These are phyloP conservation scores for Drosophila trapezifrons DNA, from an alignment of 1,140 invertebrate species.

Conservation along the genomic window DNA sequence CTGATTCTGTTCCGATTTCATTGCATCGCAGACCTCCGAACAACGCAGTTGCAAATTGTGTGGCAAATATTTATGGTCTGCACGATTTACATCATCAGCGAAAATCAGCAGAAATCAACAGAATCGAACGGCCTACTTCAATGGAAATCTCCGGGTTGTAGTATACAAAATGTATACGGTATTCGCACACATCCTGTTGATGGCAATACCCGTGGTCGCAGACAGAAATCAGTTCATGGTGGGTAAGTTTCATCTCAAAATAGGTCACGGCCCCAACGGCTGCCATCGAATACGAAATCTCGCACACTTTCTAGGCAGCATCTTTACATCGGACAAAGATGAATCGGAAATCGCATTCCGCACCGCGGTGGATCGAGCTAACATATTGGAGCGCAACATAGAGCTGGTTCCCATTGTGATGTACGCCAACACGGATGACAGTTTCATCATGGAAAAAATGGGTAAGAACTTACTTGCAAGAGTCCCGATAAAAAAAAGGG, in stretches of 20 bases:
- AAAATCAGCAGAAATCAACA: slow-evolving; percentile 4
- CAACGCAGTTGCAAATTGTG: slow-evolving; percentile 48
- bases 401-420: slow-evolving; percentile 78
- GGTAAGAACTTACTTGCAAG: slow-evolving; percentile 55
- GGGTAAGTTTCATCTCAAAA: slow-evolving; percentile 62
- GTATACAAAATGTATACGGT: slow-evolving; percentile 43
- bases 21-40: slow-evolving; percentile 55
- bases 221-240: slow-evolving; percentile 68
- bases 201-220: slow-evolving; percentile 23
- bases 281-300: slow-evolving; percentile 1
- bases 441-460: slow-evolving; percentile 84
- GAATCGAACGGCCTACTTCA: not conserved
- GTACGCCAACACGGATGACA: slow-evolving; percentile 82
- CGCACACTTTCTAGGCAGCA: slow-evolving; percentile 73
- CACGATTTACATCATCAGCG: slow-evolving; percentile 71
- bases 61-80: slow-evolving; percentile 3
- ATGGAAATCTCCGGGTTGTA: slow-evolving; percentile 22
- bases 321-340: slow-evolving; percentile 83
- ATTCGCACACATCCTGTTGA: slow-evolving; percentile 21
- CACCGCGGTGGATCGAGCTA: slow-evolving; percentile 84
- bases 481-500: too few relatives aligned
- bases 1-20: slow-evolving; percentile 37
- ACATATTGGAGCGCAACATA: slow-evolving; percentile 82
- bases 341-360: slow-evolving; percentile 85
- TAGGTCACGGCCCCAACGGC: slow-evolving; percentile 52